Evolutionary conservation across 2,113 vertebrate genomes (phyloP), one percentile per base, ranked within the genome.

Genomic region (Dendropsophus ebraccatus): DNA sequence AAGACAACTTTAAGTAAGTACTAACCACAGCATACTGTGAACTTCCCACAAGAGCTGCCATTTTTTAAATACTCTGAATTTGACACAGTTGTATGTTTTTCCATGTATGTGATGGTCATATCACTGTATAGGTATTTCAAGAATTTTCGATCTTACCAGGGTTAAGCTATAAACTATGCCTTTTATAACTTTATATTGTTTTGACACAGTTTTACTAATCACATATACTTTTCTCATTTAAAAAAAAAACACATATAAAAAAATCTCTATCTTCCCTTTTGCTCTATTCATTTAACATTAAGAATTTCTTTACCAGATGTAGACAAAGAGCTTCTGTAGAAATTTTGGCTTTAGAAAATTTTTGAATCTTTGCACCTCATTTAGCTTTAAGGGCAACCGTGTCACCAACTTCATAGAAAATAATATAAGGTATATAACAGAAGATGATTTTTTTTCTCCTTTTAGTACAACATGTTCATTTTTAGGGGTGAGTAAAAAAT

Each of bases 401-500:
- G 73, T 76, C 83, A 84, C 50, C 50, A 28, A 84, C 83, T 76
- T 84, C 83, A 75, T 23, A 65, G 83, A 72, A 76, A 84, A 76
- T 84, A 84, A 50, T 76, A 76, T 65, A 11, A 28, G 25, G 41
- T 76, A 76, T 49, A 58, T 84, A 76, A 45, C 54, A 60, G 50
- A 76, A 76, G 37, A 30, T 65, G 50, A 76, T 76, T 83, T 82
- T 58, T 83, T 81, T 58, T 62, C 25, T 76, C 73, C 52, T 84
- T 81, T 81, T 47, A 81, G 52, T 86, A 60, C 62, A 81, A 45
- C 35, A 80, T 60, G 65, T 81, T 80, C 62, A 80, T 77, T 85
- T 85, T 69, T 77, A 79, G 45, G 74, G 75, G 58, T 70, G 84
- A 85, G 75, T 85, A 54, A 85, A 32, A 74, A 79, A 85, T 83